These are phyloP conservation scores for Chamaetylas fuelleborni DNA, from an alignment of 2,113 vertebrate species.

Conservation along the genomic window DNA sequence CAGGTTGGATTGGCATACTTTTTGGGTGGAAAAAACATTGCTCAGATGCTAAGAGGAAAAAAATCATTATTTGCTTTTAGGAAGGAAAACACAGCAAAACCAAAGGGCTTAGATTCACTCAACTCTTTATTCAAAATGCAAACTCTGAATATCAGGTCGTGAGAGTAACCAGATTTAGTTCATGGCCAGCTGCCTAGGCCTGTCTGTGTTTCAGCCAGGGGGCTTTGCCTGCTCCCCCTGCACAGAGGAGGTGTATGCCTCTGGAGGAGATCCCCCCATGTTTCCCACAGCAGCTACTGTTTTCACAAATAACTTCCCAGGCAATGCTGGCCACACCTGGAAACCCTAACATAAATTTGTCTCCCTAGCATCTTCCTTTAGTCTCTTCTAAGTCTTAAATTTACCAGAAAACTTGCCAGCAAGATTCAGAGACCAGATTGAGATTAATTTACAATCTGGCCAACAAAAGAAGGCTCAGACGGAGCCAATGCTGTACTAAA, in stretches of 20 bases:
- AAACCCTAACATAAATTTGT: not conserved
- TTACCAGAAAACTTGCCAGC: not conserved
- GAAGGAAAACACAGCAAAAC: not conserved
- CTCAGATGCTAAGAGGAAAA: not conserved
- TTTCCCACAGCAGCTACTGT: not conserved
- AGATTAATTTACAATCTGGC: slow-evolving; percentile 44
- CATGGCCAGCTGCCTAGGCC: not conserved
- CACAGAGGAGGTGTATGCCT: rapidly evolving
- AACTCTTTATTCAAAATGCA: not conserved
- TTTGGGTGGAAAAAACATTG: not conserved
- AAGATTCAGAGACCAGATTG: slow-evolving; percentile 29
- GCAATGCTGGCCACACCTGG: not conserved
- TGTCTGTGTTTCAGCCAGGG: not conserved
- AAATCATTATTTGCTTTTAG: not conserved
- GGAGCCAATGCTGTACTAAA: not conserved
- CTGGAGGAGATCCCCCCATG: not conserved
- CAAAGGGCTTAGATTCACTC: not conserved
- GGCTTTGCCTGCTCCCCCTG: not conserved
- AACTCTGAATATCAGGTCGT: not conserved
- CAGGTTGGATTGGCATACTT: not conserved
- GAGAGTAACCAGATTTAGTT: not conserved
- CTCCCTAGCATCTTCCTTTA: not conserved
- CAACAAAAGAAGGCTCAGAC: not conserved
- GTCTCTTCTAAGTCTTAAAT: not conserved
- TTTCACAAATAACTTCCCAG: not conserved